These are phyloP conservation scores for Sciurus carolinensis DNA, from an alignment of 2,797 vertebrate genomes.

Conservation along the genomic window DNA sequence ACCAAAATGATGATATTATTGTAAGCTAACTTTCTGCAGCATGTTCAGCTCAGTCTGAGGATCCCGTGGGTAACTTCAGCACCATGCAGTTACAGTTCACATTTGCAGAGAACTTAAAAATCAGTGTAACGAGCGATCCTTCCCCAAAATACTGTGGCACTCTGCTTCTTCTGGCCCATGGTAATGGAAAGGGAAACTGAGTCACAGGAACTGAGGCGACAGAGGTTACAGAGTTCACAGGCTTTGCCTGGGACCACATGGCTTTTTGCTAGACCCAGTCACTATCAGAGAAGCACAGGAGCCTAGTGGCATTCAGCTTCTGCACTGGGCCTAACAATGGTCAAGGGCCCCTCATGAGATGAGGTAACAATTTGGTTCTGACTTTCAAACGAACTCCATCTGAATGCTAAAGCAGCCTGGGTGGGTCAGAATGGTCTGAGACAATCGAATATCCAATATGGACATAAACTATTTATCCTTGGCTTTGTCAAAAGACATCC, in stretches of 20 bases:
- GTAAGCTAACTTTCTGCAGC: background rate
- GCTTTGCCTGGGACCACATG: background rate
- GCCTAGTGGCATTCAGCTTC: background rate
- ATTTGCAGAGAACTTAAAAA: constrained; percentile 13
- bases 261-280: too few species aligned
- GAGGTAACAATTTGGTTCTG: background rate
- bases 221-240: background rate
- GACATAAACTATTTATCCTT: background rate
- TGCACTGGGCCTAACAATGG: background rate
- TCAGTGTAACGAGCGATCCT: background rate
- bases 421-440: background rate
- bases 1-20: background rate
- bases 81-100: background rate
- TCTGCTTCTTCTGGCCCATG: background rate
- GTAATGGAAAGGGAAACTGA: background rate
- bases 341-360: accelerated
- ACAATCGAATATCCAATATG: background rate
- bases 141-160: background rate
- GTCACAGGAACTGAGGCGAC: background rate
- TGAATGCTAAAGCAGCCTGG: background rate
- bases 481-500: background rate
- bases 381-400: background rate
- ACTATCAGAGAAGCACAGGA: background rate
- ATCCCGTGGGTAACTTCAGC: background rate
- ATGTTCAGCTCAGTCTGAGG: background rate